Conservation (phyloP, 2,113 vertebrate species). For the Hirundichthys speculiger region DNA sequence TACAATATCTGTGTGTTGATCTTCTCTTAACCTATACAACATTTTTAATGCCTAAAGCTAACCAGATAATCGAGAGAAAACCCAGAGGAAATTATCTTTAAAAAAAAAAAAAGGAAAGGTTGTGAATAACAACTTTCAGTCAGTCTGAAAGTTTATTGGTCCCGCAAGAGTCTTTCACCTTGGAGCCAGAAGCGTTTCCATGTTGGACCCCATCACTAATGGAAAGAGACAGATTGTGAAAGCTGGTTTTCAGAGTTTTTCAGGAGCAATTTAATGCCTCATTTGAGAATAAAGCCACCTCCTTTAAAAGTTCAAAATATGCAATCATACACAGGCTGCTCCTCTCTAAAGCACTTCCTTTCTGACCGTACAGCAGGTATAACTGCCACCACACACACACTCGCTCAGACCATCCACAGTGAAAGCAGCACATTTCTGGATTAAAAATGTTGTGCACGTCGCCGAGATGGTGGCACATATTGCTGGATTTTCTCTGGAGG, state of each 20-base stretch:
- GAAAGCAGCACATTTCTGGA: conserved; percentile 1
- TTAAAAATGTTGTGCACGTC: neutral
- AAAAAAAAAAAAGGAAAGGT: no score
- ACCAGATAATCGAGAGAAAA: no score
- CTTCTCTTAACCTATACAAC: no score
- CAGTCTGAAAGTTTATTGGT: neutral
- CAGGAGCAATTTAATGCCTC: conserved; percentile 8
- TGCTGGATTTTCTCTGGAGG: neutral
- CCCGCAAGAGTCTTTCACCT: neutral
- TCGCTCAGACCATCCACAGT: neutral
- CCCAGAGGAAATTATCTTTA: no score
- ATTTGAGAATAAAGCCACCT: neutral
- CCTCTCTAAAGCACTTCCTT: neutral
- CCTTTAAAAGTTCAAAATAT: neutral
- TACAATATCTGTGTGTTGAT: no score
- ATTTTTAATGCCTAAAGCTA: no score
- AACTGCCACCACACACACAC: neutral
- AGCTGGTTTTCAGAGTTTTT: neutral
- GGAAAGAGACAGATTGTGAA: neutral
- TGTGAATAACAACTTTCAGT: neutral
- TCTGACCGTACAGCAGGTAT: neutral
- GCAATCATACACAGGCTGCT: neutral
- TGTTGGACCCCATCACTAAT: neutral
- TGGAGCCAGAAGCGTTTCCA: neutral
- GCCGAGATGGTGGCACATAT: neutral